These are phyloP conservation scores for Asobara japonica DNA, from an alignment of 1,140 invertebrate species.

Conservation along the genomic window DNA sequence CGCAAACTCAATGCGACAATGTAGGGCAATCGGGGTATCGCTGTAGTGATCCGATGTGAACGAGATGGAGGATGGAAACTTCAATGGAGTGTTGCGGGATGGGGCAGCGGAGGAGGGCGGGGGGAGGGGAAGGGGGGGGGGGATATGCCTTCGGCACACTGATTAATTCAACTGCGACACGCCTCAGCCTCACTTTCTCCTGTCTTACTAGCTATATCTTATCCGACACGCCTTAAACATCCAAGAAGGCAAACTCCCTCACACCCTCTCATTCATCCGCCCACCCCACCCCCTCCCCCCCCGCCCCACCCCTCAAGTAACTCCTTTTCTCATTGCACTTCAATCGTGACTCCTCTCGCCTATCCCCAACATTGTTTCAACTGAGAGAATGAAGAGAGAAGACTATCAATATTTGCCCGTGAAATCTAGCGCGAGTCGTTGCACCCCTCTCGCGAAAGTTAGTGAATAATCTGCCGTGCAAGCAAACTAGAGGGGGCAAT, in stretches of 20 bases:
- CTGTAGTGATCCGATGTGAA: slow-evolving; percentile 22
- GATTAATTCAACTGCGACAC: slow-evolving; percentile 33
- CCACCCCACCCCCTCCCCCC: background rate
- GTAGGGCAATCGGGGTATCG: slow-evolving; percentile 28
- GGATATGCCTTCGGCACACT: slow-evolving; percentile 22
- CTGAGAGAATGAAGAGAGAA: slow-evolving; percentile 12
- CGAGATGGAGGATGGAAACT: background rate
- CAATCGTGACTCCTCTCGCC: background rate
- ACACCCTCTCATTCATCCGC: background rate
- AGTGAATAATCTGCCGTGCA: slow-evolving; percentile 25
- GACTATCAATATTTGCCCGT: slow-evolving; percentile 36
- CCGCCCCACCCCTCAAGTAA: no score
- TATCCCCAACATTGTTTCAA: background rate
- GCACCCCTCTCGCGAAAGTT: background rate
- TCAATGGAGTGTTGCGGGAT: background rate
- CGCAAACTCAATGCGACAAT: slow-evolving; percentile 3
- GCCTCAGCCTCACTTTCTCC: slow-evolving; percentile 20
- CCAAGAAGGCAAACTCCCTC: slow-evolving; percentile 28
- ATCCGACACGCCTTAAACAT: background rate
- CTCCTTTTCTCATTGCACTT: background rate
- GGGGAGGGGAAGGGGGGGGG: background rate
- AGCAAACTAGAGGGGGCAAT: background rate
- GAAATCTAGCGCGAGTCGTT: slow-evolving; percentile 27
- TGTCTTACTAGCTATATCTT: slow-evolving; percentile 29
- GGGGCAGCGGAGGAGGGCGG: background rate